Percentiles rank a stretch among this genome's conserved stretches.
These are phyloP conservation scores for Eidolon dupreanum DNA, from an alignment of 2,797 vertebrate species.

Conservation along the genomic window DNA sequence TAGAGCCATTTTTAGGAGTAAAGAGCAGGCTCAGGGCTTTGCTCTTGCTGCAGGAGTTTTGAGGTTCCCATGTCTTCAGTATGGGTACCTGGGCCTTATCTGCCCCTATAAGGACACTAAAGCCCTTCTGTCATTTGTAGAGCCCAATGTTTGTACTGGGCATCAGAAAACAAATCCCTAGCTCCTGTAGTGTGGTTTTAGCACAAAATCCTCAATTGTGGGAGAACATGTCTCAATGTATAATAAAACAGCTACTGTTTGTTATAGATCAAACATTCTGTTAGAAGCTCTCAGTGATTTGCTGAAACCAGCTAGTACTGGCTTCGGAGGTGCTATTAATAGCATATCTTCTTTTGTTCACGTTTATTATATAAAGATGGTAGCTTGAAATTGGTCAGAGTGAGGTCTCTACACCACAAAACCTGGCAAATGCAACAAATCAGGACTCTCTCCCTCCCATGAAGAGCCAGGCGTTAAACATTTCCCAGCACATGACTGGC, in stretches of 20 bases:
- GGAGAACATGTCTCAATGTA: background rate
- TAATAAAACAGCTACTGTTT: background rate
- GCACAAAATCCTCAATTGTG: background rate
- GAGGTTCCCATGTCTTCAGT: background rate
- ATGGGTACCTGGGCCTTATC: background rate
- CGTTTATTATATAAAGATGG: background rate
- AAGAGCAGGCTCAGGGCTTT: background rate
- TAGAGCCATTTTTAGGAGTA: background rate
- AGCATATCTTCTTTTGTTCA: slow-evolving; percentile 33
- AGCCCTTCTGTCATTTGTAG: background rate
- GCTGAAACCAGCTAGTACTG: background rate
- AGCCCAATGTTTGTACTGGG: background rate
- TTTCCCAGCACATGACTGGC: background rate
- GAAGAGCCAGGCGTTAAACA: background rate
- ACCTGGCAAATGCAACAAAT: slow-evolving; percentile 10
- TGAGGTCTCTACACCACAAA: background rate
- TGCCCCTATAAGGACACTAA: background rate
- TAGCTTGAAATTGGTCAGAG: background rate
- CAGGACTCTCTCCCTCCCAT: background rate
- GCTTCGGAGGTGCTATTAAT: background rate
- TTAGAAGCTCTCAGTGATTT: background rate
- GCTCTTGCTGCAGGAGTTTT: background rate
- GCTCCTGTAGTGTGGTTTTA: background rate
- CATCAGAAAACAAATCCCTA: background rate
- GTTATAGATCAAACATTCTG: background rate